Percentiles rank a stretch among this genome's conserved stretches.
These are phyloP conservation scores for Cottus gobio DNA, from an alignment of 2,113 vertebrate species.

Conservation along the genomic window DNA sequence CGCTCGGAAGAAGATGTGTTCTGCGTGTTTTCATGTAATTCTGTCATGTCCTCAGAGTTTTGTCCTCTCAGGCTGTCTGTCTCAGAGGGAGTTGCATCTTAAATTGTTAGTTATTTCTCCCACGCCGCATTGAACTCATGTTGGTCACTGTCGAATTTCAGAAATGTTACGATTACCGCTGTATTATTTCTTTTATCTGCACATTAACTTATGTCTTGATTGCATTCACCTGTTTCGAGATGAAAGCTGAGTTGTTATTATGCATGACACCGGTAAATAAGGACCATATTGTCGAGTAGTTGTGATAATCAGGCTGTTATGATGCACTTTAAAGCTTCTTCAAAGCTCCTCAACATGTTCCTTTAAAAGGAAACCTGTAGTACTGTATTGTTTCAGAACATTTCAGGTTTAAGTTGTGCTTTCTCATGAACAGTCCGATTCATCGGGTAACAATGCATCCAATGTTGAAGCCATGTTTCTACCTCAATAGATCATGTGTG, in stretches of 20 bases:
- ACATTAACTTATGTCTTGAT: conserved; percentile 24
- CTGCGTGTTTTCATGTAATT: not conserved
- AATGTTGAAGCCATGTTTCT: conserved; percentile 29
- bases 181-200: conserved; percentile 27
- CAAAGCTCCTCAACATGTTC: conserved; percentile 33
- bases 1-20: not conserved
- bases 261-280: not conserved
- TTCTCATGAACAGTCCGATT: not conserved
- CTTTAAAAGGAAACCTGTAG: not conserved
- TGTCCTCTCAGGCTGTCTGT: not conserved
- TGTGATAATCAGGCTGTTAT: conserved; percentile 20
- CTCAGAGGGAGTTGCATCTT: not conserved
- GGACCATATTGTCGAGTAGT: not conserved
- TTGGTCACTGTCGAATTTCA: not conserved
- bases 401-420: conserved; percentile 39
- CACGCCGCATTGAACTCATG: not conserved
- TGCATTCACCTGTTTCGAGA: conserved; percentile 21
- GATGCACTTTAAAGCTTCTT: conserved; percentile 61
- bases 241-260: not conserved
- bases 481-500: conserved; percentile 33
- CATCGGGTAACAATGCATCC: not conserved
- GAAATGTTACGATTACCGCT: not conserved
- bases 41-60: not conserved
- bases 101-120: not conserved
- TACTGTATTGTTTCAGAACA: conserved; percentile 45